phyloP scores from a whole-genome alignment of 2,113 vertebrate genomes.

The Gobiocypris rarus region DNA sequence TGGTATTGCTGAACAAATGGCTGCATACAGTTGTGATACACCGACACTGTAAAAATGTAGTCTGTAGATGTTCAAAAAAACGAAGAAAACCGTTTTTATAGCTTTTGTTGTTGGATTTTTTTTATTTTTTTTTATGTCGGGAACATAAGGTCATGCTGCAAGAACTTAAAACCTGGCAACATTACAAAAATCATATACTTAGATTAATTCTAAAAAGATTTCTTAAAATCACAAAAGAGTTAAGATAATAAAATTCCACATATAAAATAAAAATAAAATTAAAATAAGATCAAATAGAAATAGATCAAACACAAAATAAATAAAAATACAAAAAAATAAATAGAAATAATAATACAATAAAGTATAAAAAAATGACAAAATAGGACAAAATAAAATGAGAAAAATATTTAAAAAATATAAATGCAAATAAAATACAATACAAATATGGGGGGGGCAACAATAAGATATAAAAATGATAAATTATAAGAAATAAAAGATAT shows the following conservation, averaged over 20 bases:
- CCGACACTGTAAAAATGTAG: neutral
- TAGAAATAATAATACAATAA: neutral
- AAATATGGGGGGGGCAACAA: no score
- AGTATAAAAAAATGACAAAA: no score
- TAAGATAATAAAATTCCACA: no score
- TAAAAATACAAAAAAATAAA: neutral
- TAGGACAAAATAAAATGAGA: no score
- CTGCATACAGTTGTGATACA: neutral
- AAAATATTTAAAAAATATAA: no score
- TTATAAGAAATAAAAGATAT: neutral
- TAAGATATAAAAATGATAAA: no score
- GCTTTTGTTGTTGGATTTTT: neutral
- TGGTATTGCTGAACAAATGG: constrained; percentile 27
- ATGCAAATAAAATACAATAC: no score
- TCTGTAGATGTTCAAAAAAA: neutral
- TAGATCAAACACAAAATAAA: neutral
- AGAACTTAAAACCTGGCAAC: neutral
- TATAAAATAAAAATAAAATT: no score
- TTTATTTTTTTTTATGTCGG: no score
- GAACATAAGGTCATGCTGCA: neutral
- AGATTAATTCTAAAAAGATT: neutral
- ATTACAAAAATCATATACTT: neutral
- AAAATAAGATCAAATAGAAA: neutral
- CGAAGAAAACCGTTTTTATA: neutral
- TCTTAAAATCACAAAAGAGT: neutral